phyloP scores from a whole-genome alignment of 1,140 invertebrate species.

The Bombus sylvicola region DNA sequence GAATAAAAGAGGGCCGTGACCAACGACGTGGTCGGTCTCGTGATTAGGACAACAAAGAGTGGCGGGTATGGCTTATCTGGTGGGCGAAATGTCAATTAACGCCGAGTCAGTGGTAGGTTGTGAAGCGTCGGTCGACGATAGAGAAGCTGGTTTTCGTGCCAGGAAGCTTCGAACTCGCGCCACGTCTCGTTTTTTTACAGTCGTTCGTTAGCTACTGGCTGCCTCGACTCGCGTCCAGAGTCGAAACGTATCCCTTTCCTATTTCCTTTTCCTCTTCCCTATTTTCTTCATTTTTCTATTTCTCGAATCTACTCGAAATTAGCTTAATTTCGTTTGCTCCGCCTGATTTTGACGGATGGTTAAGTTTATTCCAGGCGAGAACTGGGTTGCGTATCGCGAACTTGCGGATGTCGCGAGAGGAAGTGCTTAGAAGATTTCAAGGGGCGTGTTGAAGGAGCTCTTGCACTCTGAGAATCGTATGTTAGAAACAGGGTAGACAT shows the following conservation, averaged over 20 bases:
- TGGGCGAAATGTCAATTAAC: conserved; percentile 59
- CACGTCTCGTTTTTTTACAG: conserved; percentile 36
- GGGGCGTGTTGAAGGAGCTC: not conserved
- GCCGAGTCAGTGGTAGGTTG: not conserved
- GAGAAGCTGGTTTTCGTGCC: not conserved
- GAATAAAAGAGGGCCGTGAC: conserved; percentile 62
- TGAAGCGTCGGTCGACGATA: not conserved
- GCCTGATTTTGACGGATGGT: conserved; percentile 5
- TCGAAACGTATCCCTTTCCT: not conserved
- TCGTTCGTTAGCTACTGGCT: conserved; percentile 10
- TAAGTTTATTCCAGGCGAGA: conserved; percentile 50
- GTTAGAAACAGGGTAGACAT: not conserved
- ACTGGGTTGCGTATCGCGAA: conserved; percentile 47
- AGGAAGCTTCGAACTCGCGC: conserved; percentile 14
- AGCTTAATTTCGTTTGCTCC: conserved; percentile 23
- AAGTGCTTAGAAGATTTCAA: not conserved
- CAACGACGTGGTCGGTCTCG: conserved; percentile 55
- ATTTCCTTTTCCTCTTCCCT: not conserved
- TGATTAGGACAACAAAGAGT: conserved; percentile 63
- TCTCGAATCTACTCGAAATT: conserved; percentile 19
- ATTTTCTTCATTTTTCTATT: not conserved
- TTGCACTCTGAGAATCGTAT: not conserved
- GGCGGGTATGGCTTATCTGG: conserved; percentile 11
- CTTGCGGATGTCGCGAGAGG: not conserved
- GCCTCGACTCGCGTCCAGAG: conserved; percentile 11